Conservation (phyloP, 2,888 invertebrate genomes). For the Tipula lateralis region DNA sequence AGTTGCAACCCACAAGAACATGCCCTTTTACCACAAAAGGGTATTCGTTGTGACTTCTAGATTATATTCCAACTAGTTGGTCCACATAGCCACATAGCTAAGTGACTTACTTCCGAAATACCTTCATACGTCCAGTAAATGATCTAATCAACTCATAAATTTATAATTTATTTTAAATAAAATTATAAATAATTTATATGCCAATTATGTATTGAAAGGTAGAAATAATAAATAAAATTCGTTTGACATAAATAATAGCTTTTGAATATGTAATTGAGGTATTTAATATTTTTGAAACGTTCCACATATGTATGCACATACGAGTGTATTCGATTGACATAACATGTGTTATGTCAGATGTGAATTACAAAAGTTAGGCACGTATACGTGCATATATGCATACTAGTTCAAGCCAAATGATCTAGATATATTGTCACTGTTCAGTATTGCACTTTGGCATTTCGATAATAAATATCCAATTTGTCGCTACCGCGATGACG, state of each 20-base stretch:
- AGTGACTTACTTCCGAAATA: neutral
- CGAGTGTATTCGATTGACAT: neutral
- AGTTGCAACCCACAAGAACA: no score
- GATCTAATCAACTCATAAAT: neutral
- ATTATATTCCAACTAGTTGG: no score
- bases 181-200: neutral
- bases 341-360: conserved; percentile 13
- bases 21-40: no score
- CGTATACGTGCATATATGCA: no score
- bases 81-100: no score
- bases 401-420: neutral
- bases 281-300: conserved; percentile 4
- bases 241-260: neutral
- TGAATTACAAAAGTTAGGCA: neutral
- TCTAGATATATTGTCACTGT: neutral
- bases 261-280: neutral
- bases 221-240: neutral
- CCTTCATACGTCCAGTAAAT: neutral
- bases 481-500: neutral
- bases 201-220: conserved; percentile 1
- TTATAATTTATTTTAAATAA: neutral
- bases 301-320: neutral
- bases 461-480: neutral
- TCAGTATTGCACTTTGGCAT: neutral
- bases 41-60: no score